phyloP scores from a whole-genome alignment of 2,888 invertebrate genomes.

The Apodemia zela region DNA sequence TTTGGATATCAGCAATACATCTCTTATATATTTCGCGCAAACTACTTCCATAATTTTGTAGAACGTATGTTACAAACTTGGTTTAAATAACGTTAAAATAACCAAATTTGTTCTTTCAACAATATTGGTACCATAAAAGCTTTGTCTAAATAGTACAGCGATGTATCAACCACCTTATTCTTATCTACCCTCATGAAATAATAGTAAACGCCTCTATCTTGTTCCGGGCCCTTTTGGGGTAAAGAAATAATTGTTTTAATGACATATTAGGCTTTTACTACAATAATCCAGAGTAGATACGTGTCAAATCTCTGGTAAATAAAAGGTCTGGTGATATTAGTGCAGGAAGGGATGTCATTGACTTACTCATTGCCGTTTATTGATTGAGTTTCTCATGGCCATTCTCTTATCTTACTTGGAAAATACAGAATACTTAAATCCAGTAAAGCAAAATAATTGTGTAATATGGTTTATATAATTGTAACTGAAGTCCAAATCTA shows the following conservation, averaged over 20 bases:
- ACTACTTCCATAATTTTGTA: too few relatives aligned
- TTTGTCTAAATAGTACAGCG: too few relatives aligned
- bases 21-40: too few relatives aligned
- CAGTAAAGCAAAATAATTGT: too few relatives aligned
- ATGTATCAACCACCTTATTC: background rate
- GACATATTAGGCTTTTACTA: background rate
- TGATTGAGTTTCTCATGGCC: background rate
- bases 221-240: background rate
- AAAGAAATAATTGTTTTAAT: background rate
- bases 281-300: background rate
- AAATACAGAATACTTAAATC: background rate
- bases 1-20: too few relatives aligned
- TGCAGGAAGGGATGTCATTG: too few relatives aligned
- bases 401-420: slow-evolving; percentile 14
- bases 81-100: too few relatives aligned
- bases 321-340: background rate
- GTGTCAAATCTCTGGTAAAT: background rate
- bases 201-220: background rate
- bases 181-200: background rate
- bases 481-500: too few relatives aligned
- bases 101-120: too few relatives aligned
- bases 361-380: background rate
- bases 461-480: too few relatives aligned
- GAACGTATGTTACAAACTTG: too few relatives aligned
- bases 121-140: too few relatives aligned